Evolutionary conservation across 2,113 vertebrate species (phyloP).

Genomic region (Tonatia bakeri): DNA sequence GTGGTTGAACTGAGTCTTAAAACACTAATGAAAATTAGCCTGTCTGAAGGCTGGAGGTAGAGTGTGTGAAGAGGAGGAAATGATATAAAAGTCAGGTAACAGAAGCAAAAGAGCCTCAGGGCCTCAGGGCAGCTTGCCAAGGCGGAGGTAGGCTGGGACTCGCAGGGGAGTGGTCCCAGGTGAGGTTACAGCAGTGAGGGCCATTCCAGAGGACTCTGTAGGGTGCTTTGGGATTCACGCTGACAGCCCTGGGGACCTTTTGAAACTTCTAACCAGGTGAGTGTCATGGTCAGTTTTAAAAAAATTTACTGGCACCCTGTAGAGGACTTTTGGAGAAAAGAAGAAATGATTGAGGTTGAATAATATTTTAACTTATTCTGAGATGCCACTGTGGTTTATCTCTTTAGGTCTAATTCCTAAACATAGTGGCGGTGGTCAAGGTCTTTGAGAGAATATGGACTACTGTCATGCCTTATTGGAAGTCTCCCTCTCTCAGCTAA

Average conservation of each 20-base stretch:
- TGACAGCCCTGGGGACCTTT: not conserved
- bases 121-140: not conserved
- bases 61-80: not conserved
- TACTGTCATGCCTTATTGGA: not conserved
- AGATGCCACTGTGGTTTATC: not conserved
- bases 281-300: not conserved
- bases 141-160: not conserved
- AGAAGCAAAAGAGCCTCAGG: not conserved
- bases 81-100: not conserved
- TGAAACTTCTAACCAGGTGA: not conserved
- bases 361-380: not conserved
- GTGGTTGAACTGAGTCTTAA: not conserved
- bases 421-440: not conserved
- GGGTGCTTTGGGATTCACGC: not conserved
- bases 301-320: not conserved
- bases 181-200: accelerated
- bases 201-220: not conserved
- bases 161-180: accelerated
- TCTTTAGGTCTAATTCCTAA: not conserved
- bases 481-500: not conserved
- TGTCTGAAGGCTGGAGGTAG: not conserved
- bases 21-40: not conserved
- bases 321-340: not conserved
- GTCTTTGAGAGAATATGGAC: not conserved
- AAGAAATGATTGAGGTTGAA: not conserved